Percentiles rank a stretch among this genome's conserved stretches.
These are phyloP conservation scores for Takifugu bimaculatus DNA, from an alignment of 2,113 vertebrate species.

Conservation along the genomic window DNA sequence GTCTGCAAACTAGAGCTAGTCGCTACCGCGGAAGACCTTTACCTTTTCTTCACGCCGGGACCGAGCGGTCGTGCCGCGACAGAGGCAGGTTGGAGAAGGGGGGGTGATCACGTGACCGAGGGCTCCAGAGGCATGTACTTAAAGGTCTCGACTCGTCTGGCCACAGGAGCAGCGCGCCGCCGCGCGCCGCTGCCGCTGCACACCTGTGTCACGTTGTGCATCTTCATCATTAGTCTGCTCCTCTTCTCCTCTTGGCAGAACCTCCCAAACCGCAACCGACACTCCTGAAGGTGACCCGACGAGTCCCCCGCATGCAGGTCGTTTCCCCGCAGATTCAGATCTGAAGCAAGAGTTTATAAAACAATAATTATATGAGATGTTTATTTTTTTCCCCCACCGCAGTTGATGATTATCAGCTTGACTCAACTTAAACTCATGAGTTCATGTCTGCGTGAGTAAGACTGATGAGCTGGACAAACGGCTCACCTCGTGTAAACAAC, in stretches of 20 bases:
- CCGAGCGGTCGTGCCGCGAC: not conserved
- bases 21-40: not conserved
- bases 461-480: slow-evolving; percentile 30
- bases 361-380: slow-evolving; percentile 24
- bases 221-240: not conserved
- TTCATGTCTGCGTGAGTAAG: slow-evolving; percentile 39
- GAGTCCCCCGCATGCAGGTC: no score
- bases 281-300: no score
- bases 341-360: slow-evolving; percentile 1
- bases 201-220: slow-evolving; percentile 15
- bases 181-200: slow-evolving; percentile 17
- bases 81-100: not conserved
- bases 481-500: slow-evolving; percentile 17
- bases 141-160: slow-evolving; percentile 67
- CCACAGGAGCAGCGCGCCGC: slow-evolving; percentile 48
- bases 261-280: no score
- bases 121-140: slow-evolving; percentile 64
- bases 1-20: no score
- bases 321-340: no score
- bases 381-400: slow-evolving; percentile 6
- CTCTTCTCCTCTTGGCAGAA: no score
- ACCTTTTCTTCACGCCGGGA: not conserved
- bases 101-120: slow-evolving; percentile 59
- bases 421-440: slow-evolving; percentile 12
- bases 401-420: slow-evolving; percentile 10